These are phyloP conservation scores for Agelas oroides DNA, from an alignment of 37 sponge, comb jelly and placozoan species.

Conservation along the genomic window DNA sequence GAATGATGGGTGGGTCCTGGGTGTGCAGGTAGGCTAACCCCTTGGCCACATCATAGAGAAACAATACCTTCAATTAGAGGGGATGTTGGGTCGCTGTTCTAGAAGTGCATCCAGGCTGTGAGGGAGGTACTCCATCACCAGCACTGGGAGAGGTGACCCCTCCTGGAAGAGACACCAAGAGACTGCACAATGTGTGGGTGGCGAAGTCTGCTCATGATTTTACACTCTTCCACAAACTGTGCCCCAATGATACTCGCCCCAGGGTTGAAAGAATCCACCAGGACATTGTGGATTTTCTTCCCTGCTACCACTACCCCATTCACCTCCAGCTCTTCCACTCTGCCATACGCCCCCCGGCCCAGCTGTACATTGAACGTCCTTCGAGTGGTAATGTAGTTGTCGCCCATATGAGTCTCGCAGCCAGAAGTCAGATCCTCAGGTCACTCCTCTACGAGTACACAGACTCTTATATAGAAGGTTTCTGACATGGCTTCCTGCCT, in stretches of 20 bases:
- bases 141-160: neutral
- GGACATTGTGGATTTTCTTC: constrained; percentile 14
- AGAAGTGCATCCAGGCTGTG: constrained; percentile 21
- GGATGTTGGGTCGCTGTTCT: neutral
- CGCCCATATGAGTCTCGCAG: too few relatives aligned
- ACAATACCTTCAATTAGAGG: constrained; percentile 3
- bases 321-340: constrained; percentile 16
- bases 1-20: constrained; percentile 36
- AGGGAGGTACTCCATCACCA: constrained; percentile 23
- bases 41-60: constrained; percentile 33
- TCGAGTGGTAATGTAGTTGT: too few relatives aligned
- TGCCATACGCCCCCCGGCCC: constrained; percentile 24
- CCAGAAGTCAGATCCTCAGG: too few relatives aligned
- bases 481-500: too few relatives aligned
- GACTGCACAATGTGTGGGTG: constrained; percentile 51
- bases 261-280: neutral
- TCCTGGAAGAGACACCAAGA: constrained; percentile 3
- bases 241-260: neutral
- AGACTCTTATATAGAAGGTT: too few relatives aligned
- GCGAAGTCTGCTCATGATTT: constrained; percentile 32
- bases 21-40: constrained; percentile 49
- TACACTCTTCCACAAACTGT: constrained; percentile 16
- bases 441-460: too few relatives aligned
- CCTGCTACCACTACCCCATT: constrained; percentile 13
- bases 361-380: neutral